Evolutionary conservation across 1,140 invertebrate species (phyloP).

Genomic region (Drosophila kohkoa): DNA sequence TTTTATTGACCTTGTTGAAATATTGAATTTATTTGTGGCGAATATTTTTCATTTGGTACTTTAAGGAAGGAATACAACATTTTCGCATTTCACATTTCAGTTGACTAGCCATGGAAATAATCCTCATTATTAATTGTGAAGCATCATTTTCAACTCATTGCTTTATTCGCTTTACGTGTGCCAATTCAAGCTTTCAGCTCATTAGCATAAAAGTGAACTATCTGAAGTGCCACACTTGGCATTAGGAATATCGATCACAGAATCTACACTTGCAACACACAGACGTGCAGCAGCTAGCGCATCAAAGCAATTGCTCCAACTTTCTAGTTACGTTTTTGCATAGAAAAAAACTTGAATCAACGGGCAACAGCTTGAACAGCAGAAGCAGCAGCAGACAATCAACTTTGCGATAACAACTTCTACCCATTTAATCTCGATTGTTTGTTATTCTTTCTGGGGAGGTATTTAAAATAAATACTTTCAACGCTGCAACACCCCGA

Average conservation of each 20-base stretch:
- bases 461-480: slow-evolving; percentile 42
- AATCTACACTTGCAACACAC: not conserved
- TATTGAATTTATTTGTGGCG: too few species aligned
- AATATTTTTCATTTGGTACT: too few species aligned
- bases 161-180: not conserved
- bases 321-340: not conserved
- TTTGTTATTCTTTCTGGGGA: slow-evolving; percentile 26
- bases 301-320: not conserved
- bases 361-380: slow-evolving; percentile 3
- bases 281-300: not conserved
- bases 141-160: not conserved
- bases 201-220: not conserved
- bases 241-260: not conserved
- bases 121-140: not conserved
- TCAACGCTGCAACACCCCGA: not conserved
- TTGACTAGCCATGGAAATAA: too few species aligned
- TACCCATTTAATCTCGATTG: slow-evolving; percentile 36
- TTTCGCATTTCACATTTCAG: too few species aligned
- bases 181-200: not conserved
- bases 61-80: too few species aligned
- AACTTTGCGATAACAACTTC: slow-evolving; percentile 8
- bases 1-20: too few species aligned
- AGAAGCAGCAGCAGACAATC: slow-evolving; percentile 16
- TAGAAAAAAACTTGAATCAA: not conserved
- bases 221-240: not conserved